Conservation (phyloP, 2,797 vertebrate genomes). For the Calcarius lapponicus region DNA sequence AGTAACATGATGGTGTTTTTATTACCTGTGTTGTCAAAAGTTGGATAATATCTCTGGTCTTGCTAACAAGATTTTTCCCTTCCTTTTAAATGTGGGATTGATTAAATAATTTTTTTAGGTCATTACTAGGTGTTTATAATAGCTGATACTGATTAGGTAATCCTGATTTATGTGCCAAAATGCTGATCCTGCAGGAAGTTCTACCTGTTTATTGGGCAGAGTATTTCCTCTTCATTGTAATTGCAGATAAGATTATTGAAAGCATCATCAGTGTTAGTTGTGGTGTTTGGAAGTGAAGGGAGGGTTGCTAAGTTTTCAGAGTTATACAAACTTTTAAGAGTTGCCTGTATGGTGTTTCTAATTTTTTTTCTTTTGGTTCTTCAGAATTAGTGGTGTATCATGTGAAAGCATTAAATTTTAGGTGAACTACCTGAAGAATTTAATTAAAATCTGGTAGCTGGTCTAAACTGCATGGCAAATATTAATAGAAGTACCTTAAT, state of each 20-base stretch:
- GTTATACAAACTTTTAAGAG: background rate
- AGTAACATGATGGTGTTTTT: constrained; percentile 70
- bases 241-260: background rate
- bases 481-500: background rate
- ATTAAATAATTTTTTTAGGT: background rate
- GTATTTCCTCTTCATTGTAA: background rate
- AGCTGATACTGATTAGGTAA: background rate
- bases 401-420: background rate
- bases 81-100: background rate
- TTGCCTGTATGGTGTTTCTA: background rate
- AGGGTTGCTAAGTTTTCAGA: background rate
- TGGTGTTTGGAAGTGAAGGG: background rate
- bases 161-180: background rate
- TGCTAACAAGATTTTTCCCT: constrained; percentile 73
- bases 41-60: constrained; percentile 62
- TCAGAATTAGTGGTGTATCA: background rate
- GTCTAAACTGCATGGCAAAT: background rate
- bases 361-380: background rate
- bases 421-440: background rate
- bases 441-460: background rate
- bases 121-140: background rate
- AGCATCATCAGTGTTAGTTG: background rate
- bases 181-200: background rate
- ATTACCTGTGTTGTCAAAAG: constrained; percentile 81
- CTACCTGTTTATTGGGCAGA: background rate